These are phyloP conservation scores for Globodera ellingtonae DNA, from an alignment of 1,140 invertebrate species.

Conservation along the genomic window DNA sequence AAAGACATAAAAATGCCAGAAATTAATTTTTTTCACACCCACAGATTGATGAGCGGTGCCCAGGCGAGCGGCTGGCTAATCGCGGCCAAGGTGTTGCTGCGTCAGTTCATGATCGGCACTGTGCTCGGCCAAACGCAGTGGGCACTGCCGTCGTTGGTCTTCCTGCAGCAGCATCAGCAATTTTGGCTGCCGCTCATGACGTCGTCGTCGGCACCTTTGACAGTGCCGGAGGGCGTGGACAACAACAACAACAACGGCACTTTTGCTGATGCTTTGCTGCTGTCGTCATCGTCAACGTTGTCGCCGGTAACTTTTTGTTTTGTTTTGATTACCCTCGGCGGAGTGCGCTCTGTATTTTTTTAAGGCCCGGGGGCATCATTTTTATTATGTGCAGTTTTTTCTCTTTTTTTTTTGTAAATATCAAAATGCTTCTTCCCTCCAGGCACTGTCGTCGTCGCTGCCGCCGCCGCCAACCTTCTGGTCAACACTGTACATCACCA, in stretches of 20 bases:
- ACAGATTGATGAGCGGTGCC: background rate
- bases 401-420: too few relatives aligned
- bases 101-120: conserved; percentile 18
- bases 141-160: conserved; percentile 27
- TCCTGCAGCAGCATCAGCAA: conserved; percentile 25
- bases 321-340: too few relatives aligned
- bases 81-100: conserved; percentile 11
- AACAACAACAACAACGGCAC: conserved; percentile 11
- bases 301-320: too few relatives aligned
- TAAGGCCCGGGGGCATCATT: too few relatives aligned
- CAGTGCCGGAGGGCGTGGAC: too few relatives aligned
- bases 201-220: background rate
- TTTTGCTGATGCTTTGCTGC: background rate
- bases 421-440: too few relatives aligned
- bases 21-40: too few relatives aligned
- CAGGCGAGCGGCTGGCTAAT: conserved; percentile 15
- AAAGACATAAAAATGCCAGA: too few relatives aligned
- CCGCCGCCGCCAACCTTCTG: conserved; percentile 33
- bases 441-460: conserved; percentile 1
- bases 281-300: conserved; percentile 17
- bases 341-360: too few relatives aligned
- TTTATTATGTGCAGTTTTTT: too few relatives aligned
- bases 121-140: conserved; percentile 16
- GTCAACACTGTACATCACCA: conserved; percentile 27
- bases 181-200: conserved; percentile 2